Evolutionary conservation across 2,113 vertebrate genomes (phyloP).

Genomic region (Cephalopterus ornatus): DNA sequence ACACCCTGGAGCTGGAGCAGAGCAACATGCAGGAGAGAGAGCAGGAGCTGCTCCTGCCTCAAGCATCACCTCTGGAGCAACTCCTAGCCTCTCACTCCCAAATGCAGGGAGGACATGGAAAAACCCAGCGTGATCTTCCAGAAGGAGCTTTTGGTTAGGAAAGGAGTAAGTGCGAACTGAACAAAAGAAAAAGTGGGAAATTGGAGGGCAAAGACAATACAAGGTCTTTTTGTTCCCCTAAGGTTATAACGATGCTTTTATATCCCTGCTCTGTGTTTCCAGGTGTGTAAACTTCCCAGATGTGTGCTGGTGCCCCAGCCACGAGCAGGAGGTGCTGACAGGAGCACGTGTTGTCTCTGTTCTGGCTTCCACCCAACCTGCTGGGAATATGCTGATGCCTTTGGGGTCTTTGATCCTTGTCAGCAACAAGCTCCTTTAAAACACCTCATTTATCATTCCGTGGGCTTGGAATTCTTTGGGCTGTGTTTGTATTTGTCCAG

Average conservation of each 20-base stretch:
- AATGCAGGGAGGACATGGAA: background rate
- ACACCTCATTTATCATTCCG: background rate
- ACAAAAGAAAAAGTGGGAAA: background rate
- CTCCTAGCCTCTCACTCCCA: background rate
- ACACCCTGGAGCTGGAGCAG: background rate
- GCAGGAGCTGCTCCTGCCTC: background rate
- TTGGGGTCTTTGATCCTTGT: background rate
- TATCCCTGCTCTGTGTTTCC: background rate
- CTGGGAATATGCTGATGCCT: background rate
- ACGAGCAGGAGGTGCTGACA: background rate
- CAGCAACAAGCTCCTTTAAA: background rate
- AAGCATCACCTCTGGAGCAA: background rate
- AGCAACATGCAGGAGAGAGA: background rate
- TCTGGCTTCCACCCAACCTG: background rate
- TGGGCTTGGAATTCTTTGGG: background rate
- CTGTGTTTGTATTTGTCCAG: background rate
- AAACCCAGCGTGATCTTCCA: background rate
- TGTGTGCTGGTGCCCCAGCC: background rate
- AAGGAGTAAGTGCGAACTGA: background rate
- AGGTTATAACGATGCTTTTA: background rate
- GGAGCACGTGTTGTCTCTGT: fast-evolving
- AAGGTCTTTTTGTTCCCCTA: background rate
- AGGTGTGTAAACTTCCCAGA: background rate
- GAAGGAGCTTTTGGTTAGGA: background rate
- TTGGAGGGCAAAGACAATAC: background rate